Evolutionary conservation across 2,888 invertebrate species (phyloP), one percentile per base, ranked within the genome.

Genomic region (Lordiphosa andalusiaca): DNA sequence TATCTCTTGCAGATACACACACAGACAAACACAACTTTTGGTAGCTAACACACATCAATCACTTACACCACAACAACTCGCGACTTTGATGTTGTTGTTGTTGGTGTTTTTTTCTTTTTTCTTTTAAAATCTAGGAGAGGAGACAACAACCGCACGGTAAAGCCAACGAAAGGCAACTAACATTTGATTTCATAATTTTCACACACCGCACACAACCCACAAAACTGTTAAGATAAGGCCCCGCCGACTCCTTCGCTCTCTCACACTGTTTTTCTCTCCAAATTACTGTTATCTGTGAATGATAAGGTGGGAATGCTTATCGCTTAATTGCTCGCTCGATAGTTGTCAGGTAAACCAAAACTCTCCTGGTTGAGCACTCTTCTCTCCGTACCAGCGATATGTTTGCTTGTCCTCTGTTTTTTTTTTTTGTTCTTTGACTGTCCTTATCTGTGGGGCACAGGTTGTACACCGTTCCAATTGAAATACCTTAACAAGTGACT

Each of bases 321-420:
- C 77, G 76, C 46, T 53, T 85, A 77, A 77, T 77, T 77, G 85
- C 54, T 46, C 53, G 61, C 77, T 71, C 30, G 77, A 78, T 84
- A 83, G 83, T 48, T 42, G 76, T 35, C 82, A 76, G 83, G 76
- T 77, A 77, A 68, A 64, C 53, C 38, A 23, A 39, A 30, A 47
- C 47, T 36, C 33, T 47, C 19, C 12, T 25, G 12, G 25, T 3
- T 30, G 47, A 40, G 25, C 50, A 35, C 30, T 48, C 10, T 7
- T 9, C 53, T 44, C 37, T 42, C 50, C 51, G 6, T 33, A 40
- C 21, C 44, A 44, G 25, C 9, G 7, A 23, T 42, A 1, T 42
- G 36, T 40, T 6, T n/a, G 39, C 36, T 37, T 37, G n/a, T n/a
- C n/a, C n/a, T n/a, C n/a, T n/a, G n/a, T n/a, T 23, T 21, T 16